Base-by-base conservation (phyloP, 2,888 invertebrate species). In the Melinaea menophilus region DNA sequence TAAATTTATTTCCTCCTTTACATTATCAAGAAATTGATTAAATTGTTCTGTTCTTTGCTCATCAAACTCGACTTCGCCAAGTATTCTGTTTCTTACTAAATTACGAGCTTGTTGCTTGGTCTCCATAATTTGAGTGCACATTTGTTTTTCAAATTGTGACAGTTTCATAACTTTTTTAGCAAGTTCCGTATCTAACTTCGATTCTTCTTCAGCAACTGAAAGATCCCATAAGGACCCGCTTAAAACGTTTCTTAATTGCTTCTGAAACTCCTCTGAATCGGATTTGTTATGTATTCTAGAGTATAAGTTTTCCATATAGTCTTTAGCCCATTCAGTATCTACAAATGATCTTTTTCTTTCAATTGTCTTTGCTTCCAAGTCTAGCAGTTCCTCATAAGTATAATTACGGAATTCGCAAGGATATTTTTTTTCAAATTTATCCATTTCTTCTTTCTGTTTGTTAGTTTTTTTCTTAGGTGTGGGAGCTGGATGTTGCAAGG, bases 81-180 rank as follows among this genome's bases (percentile, higher is more conserved):
- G 79, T 56, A 84, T 79, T 73, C 92, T 88, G 73, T 93, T 93
- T 58, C 89, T 82, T 0, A 88, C 77, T 69, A 94, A 86, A 68
- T 90, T 86, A 51, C 92, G 87, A 47, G 92, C 92, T 71, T 93
- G 92, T 58, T 92, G 87, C 61, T 93, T 91, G 0, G 93, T 91
- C 77, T 93, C 93, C 79, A 92, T 92, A 64, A 94, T 82, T 81
- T 93, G 93, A 47, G 91, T 91, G 56, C 92, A 88, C 85, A 94
- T 92, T 79, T 93, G 92, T 76, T 94, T 94, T 74, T 94, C 94
- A 77, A 92, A 94, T 55, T 91, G 86, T 0, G 94, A 93, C 65
- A 94, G 88, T 72, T 92, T 92, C 77, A 93, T 79, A 4, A 94
- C 88, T 71, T 92, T 93, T 62, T 87, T 87, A 0, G 92, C 90